Base-by-base conservation (phyloP, 23 tunicate species). In the Pegea sp. region DNA sequence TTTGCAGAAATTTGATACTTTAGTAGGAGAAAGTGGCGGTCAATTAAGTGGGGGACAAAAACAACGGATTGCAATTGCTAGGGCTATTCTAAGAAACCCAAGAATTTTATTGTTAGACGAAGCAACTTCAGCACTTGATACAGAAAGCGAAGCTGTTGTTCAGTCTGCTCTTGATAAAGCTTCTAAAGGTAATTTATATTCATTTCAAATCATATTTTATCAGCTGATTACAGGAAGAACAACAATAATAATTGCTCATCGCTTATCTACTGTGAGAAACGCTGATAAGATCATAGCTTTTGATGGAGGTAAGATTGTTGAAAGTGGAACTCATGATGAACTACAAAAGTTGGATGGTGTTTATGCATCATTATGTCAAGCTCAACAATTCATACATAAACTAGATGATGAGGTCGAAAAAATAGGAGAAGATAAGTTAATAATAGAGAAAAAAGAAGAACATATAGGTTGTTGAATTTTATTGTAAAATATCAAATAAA, bases 171-270 rank as follows among this genome's bases (percentile, higher is more conserved):
- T 38, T 16, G 46, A 38, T 38, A 38, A 38, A 38, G 46, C 46
- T 38, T 38, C 46, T 38, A 38, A 38, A 38, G 46, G 46, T 38
- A n/a, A n/a, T n/a, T n/a, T n/a, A n/a, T n/a, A n/a, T n/a, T n/a
- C n/a, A n/a, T n/a, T n/a, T n/a, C n/a, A n/a, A n/a, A n/a, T n/a
- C n/a, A n/a, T n/a, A n/a, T n/a, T n/a, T n/a, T n/a, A n/a, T n/a
- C n/a, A n/a, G n/a, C n/a, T n/a, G n/a, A n/a, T 38, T 16, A 11
- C 46, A 38, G 46, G 46, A 38, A 11, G 46, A 38, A 38, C 46
- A 16, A 38, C 46, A 16, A 38, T 38, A 11, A 38, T 38, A 38
- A 16, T 38, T 11, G 46, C 46, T 8, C 46, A 38, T 16, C 11
- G 46, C 13, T 16, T 38, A 16, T 38, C 46, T 16, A 38, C 46